Base-by-base conservation (phyloP, 2,888 invertebrate genomes). In the Machimus atricapillus region DNA sequence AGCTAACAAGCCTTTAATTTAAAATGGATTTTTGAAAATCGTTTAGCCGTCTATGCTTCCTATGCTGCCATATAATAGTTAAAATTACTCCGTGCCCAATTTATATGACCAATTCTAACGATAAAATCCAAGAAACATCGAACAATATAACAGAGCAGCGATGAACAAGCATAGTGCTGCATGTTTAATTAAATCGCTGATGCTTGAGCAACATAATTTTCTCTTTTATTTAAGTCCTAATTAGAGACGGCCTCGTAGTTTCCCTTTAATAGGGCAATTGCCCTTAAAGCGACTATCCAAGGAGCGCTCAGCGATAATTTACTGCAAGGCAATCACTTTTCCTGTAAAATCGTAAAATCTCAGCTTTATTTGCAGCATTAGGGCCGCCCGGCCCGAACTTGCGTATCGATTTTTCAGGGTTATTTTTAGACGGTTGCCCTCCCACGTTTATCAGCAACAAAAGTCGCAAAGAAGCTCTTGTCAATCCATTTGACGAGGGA, bases 391-490 rank as follows among this genome's bases (percentile, higher is more conserved):
- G 46, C 58, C 82, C 82, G n/a, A 66, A 31, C 37, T 58, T 34
- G 16, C 19, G 19, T 85, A 85, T 85, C 52, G 85, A 85, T 85
- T 85, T 85, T 85, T 31, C n/a, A 9, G 31, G 43, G 73, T 40
- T 85, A 85, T 85, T 85, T 85, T 85, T 85, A 85, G 85, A 85
- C 85, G 8, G 27, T 52, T 74, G 7, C 85, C 83, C 43, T 85
- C 46, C 74, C 46, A 85, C 74, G 58, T 46, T 74, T 85, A 85
- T 46, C 85, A 74, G 31, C 43, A 74, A 34, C 74, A 85, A 85
- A 46, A 85, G 85, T 85, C 85, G 27, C 37, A 37, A 85, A 73
- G 74, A 43, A 73, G 85, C 23, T 73, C 85, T 85, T 46, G 85
- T 73, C 85, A 85, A 74, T 85, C 43, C 43, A 74, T 85, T 85